phyloP scores from a whole-genome alignment of 2,113 vertebrate species.

The Chauna torquata region DNA sequence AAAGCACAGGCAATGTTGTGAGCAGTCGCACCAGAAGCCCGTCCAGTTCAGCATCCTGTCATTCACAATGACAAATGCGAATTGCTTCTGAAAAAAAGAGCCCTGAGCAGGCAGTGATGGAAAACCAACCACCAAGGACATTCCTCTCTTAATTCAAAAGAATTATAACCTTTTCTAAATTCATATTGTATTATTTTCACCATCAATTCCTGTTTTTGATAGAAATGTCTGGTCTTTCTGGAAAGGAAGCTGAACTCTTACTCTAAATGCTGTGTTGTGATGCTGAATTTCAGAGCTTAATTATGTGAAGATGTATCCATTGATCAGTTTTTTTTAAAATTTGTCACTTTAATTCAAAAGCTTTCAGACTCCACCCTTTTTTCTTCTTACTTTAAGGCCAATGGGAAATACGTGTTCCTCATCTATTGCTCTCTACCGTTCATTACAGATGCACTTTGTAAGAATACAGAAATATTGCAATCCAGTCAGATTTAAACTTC shows the following conservation, averaged over 20 bases:
- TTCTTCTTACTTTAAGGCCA: background rate
- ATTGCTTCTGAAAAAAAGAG: background rate
- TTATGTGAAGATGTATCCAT: background rate
- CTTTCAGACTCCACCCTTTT: background rate
- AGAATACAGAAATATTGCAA: background rate
- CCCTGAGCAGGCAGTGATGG: background rate
- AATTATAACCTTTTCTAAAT: background rate
- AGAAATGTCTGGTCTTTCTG: background rate
- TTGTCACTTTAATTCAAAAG: background rate
- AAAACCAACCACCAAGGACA: background rate
- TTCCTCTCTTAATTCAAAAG: rapidly evolving
- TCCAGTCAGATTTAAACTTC: background rate
- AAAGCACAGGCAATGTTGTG: background rate
- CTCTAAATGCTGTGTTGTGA: background rate
- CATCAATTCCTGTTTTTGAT: background rate
- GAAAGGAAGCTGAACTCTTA: background rate
- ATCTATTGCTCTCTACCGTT: background rate
- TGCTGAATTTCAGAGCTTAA: background rate
- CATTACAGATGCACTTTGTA: background rate
- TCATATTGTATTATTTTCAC: rapidly evolving
- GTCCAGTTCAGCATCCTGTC: background rate
- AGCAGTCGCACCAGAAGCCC: background rate
- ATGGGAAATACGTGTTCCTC: rapidly evolving
- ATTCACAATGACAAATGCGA: rapidly evolving
- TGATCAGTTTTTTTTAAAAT: background rate